phyloP scores from a whole-genome alignment of 2,888 invertebrate species.

The Girardia tigrina region DNA sequence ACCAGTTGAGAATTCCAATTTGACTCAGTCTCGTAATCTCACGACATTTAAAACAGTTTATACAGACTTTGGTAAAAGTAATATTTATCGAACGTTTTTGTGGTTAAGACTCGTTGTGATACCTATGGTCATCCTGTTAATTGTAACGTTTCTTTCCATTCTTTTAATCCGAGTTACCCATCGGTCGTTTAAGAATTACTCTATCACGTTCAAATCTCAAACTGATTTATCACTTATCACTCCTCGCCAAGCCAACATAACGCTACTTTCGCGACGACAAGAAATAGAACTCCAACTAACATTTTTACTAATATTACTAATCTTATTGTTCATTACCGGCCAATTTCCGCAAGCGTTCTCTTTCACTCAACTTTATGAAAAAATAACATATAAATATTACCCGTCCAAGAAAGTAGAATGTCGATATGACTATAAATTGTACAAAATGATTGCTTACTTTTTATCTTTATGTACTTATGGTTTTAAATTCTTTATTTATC shows the following conservation, averaged over 20 bases:
- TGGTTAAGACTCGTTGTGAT: neutral
- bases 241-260: neutral
- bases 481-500: constrained; percentile 5
- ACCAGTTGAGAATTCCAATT: neutral
- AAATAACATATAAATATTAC: neutral
- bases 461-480: constrained; percentile 23
- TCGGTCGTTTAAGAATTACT: neutral
- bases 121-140: neutral
- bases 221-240: neutral
- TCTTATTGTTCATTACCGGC: neutral
- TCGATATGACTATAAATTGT: constrained; percentile 13
- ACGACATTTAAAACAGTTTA: neutral
- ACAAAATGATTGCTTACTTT: neutral
- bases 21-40: neutral
- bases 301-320: neutral
- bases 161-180: neutral
- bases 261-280: neutral
- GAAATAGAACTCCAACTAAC: neutral
- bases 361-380: neutral
- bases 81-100: neutral
- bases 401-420: neutral
- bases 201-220: neutral
- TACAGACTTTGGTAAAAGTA: neutral
- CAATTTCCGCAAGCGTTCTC: constrained; percentile 17
- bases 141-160: neutral